phyloP scores from a whole-genome alignment of 2,113 vertebrate species.

The Campylomormyrus tamandua region DNA sequence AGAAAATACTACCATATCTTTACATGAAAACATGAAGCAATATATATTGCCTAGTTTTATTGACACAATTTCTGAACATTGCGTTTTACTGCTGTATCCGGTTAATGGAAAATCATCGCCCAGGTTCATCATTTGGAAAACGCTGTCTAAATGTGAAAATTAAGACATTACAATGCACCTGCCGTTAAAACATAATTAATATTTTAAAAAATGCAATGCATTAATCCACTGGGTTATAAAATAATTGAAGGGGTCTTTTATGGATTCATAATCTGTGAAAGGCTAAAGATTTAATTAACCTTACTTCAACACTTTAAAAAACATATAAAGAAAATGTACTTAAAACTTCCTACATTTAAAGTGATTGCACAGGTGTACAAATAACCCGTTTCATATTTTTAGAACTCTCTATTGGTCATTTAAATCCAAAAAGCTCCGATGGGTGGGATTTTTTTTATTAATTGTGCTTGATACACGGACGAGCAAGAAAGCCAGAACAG shows the following conservation, averaged over 20 bases:
- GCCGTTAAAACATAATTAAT: slow-evolving; percentile 16
- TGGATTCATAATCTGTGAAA: slow-evolving; percentile 11
- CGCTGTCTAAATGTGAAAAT: neutral
- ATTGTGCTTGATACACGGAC: neutral
- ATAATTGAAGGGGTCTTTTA: slow-evolving; percentile 13
- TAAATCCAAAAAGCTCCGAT: neutral
- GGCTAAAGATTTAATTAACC: slow-evolving; percentile 20
- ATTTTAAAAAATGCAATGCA: slow-evolving; percentile 3
- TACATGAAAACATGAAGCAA: neutral
- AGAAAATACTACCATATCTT: neutral
- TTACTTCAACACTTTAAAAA: slow-evolving; percentile 7
- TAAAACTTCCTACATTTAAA: slow-evolving; percentile 1
- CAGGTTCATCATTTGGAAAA: slow-evolving; percentile 6
- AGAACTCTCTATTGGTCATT: neutral
- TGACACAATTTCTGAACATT: neutral
- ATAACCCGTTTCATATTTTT: neutral
- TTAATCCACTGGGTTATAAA: slow-evolving; percentile 8
- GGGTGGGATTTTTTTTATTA: neutral
- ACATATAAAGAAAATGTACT: slow-evolving; percentile 4
- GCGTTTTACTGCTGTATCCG: neutral
- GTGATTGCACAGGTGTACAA: neutral
- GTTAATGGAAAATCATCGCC: slow-evolving; percentile 1
- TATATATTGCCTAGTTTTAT: neutral
- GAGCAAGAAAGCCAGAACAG: neutral
- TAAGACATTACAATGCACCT: slow-evolving; percentile 11